phyloP scores from a whole-genome alignment of 2,888 invertebrate genomes.

The Drosophila suboccidentalis region DNA sequence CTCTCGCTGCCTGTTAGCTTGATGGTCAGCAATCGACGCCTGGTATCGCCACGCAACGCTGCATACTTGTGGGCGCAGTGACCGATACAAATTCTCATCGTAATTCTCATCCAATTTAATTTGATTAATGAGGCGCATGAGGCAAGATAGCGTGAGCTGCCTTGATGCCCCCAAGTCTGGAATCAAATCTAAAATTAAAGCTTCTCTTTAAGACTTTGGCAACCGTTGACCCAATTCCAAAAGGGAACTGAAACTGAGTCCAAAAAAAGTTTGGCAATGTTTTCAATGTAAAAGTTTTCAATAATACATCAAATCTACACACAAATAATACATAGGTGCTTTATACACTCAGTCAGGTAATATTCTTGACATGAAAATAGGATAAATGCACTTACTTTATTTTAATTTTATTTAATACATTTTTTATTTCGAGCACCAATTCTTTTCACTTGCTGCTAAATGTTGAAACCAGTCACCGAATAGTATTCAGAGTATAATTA shows the following conservation, averaged over 20 bases:
- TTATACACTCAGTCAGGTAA: not conserved
- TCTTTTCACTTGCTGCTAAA: too few relatives aligned
- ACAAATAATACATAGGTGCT: not conserved
- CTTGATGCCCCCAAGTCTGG: not conserved
- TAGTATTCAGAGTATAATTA: too few relatives aligned
- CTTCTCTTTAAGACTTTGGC: constrained; percentile 40
- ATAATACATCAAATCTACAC: not conserved
- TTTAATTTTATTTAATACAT: not conserved
- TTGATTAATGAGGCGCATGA: constrained; percentile 77
- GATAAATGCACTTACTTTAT: not conserved
- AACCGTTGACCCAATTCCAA: constrained; percentile 45
- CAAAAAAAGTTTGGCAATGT: constrained; percentile 2
- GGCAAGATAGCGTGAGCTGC: constrained; percentile 58
- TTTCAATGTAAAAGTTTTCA: not conserved
- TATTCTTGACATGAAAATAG: not conserved
- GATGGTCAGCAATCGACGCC: constrained; percentile 39
- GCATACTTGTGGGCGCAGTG: constrained; percentile 56
- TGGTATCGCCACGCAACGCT: constrained; percentile 44
- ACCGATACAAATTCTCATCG: constrained; percentile 54
- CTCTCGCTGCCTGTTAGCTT: not conserved
- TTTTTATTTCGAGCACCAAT: too few relatives aligned
- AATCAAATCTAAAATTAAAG: not conserved
- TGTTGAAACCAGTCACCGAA: too few relatives aligned
- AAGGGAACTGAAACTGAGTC: constrained; percentile 1
- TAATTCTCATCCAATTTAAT: constrained; percentile 73